Evolutionary conservation across 2,888 invertebrate species (phyloP).

Genomic region (Pollenia angustigena): DNA sequence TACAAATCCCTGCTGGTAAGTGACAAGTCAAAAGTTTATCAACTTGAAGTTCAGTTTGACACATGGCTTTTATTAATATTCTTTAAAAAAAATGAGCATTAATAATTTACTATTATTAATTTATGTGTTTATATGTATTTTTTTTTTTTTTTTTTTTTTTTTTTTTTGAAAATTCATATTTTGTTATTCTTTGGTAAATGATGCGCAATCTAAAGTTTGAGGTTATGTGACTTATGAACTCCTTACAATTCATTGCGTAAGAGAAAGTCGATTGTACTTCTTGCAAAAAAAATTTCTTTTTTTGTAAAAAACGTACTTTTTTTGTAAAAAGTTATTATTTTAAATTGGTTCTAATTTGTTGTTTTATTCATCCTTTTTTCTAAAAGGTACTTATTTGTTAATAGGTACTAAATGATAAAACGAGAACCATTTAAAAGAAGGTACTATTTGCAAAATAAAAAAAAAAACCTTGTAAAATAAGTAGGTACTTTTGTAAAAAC

Average conservation of each 20-base stretch:
- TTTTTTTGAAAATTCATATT: not conserved
- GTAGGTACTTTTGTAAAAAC: too few species aligned
- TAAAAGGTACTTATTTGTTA: too few species aligned
- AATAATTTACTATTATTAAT: not conserved
- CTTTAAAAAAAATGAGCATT: not conserved
- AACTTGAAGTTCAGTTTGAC: not conserved
- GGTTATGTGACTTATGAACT: not conserved
- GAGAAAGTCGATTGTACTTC: not conserved
- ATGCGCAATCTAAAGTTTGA: not conserved
- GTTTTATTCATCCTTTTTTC: too few species aligned
- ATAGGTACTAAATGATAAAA: too few species aligned
- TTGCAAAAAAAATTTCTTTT: too few species aligned
- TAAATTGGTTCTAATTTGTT: too few species aligned
- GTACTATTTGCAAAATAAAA: too few species aligned
- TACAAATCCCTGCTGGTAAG: conserved; percentile 85
- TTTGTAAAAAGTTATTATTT: too few species aligned
- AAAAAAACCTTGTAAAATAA: too few species aligned
- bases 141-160: not conserved
- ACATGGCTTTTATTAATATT: not conserved
- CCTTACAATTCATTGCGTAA: not conserved
- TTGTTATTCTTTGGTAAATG: conserved; percentile 1
- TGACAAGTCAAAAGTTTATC: conserved; percentile 35
- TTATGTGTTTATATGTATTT: too few species aligned
- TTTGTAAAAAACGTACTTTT: too few species aligned
- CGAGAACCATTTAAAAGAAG: too few species aligned